phyloP scores from a whole-genome alignment of 1,140 invertebrate species.

The Panulirus ornatus region DNA sequence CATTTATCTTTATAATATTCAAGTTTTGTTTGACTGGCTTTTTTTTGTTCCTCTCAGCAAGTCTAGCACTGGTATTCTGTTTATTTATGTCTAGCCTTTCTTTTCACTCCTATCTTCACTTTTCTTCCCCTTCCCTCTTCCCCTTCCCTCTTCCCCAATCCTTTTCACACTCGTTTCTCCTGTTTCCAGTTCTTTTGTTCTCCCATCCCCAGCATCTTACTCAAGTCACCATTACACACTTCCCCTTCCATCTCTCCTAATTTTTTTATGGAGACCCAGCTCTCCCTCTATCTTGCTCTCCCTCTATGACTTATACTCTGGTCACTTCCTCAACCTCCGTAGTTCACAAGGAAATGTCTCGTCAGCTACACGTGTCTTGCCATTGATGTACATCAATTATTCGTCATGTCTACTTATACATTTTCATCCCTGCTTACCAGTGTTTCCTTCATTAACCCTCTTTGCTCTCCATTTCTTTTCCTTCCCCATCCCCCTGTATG shows the following conservation, averaged over 20 bases:
- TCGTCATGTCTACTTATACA: neutral
- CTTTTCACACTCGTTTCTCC: neutral
- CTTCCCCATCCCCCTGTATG: no score
- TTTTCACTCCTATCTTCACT: neutral
- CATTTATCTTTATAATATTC: no score
- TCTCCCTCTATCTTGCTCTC: neutral
- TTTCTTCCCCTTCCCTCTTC: constrained; percentile 8
- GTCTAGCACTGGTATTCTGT: no score
- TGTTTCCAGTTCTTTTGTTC: neutral
- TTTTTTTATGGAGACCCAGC: neutral
- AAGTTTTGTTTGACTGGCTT: no score
- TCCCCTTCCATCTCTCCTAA: neutral
- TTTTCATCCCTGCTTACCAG: neutral
- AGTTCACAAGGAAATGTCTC: neutral
- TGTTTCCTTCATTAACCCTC: neutral
- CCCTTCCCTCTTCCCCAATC: neutral
- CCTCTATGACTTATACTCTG: neutral
- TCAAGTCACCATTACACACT: neutral
- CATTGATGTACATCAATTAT: neutral
- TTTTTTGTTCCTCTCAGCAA: no score
- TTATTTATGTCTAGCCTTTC: no score
- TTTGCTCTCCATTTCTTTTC: neutral
- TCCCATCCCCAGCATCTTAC: neutral
- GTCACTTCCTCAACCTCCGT: neutral
- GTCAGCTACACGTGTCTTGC: no score